Percentiles rank a stretch among this genome's conserved stretches.
These are phyloP conservation scores for Rhinoptilus africanus DNA, from an alignment of 2,113 vertebrate genomes.

Conservation along the genomic window DNA sequence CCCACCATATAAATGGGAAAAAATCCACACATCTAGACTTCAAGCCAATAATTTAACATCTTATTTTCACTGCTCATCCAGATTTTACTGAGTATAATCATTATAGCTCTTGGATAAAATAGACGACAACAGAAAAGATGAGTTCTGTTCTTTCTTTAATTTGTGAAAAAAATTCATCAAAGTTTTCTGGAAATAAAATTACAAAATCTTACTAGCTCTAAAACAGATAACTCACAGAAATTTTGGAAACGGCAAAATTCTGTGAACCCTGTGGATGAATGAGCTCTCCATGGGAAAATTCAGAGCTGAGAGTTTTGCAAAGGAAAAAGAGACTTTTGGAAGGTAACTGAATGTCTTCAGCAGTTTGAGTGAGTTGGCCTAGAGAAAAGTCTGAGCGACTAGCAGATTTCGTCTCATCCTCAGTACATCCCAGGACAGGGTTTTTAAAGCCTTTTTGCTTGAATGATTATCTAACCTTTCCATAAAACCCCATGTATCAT, in stretches of 20 bases:
- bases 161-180: not conserved
- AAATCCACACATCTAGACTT: not conserved
- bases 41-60: not conserved
- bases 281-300: not conserved
- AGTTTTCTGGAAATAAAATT: not conserved
- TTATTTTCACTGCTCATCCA: not conserved
- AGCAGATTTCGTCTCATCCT: not conserved
- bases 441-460: not conserved
- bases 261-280: not conserved
- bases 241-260: not conserved
- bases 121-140: not conserved
- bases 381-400: not conserved
- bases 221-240: not conserved
- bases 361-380: not conserved
- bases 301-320: not conserved
- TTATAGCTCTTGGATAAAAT: not conserved
- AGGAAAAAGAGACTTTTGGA: not conserved
- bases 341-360: not conserved
- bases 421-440: not conserved
- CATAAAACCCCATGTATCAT: accelerated
- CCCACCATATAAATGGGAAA: not conserved
- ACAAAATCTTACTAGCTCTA: not conserved
- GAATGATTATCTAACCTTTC: not conserved
- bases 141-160: not conserved
- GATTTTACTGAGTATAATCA: not conserved